Base-by-base conservation (phyloP, 30 jellyfish, hydroid and myxozoan species). In the Haliclystus octoradiatus region DNA sequence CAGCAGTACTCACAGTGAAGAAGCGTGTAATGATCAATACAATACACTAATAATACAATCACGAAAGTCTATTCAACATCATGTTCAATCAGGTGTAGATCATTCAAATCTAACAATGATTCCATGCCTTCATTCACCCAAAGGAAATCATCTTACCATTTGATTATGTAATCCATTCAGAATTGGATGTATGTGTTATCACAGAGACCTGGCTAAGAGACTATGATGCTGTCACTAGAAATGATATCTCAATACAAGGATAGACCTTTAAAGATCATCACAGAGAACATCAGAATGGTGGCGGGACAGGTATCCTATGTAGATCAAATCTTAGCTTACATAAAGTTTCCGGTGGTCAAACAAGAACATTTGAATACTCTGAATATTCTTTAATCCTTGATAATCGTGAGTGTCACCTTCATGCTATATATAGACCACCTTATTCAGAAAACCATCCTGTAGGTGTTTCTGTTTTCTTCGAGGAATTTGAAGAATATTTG, bases 381-480 rank as follows among this genome's bases (percentile, higher is more conserved):
- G 78, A 68, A 68, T 68, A 68, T 46, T 14, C 71, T 68, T 34
- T 68, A 47, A 70, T 72, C 23, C 51, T 70, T 68, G 46, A 32
- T 0, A 68, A 68, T 33, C 70, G 78, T 68, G n/a, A 68, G 22
- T 65, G 74, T 65, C 74, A 30, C 33, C 78, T 68, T 46, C 70
- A 33, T 46, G 78, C n/a, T n/a, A n/a, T n/a, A n/a, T n/a, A n/a
- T n/a, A n/a, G n/a, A n/a, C n/a, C n/a, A n/a, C n/a, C n/a, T 49
- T 65, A 65, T 33, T 68, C 72, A 33, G 78, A 68, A 68, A 33
- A 70, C 34, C 70, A 68, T 68, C 78, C 70, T 68, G 72, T 68
- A 33, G 47, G 47, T 68, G 47, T 70, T 19, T 22, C 61, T 50
- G 57, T 31, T 22, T 51, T 68, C 57, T 27, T 51, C 7, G 75